Conservation (phyloP, 2,113 vertebrate species). For the Solea solea region DNA sequence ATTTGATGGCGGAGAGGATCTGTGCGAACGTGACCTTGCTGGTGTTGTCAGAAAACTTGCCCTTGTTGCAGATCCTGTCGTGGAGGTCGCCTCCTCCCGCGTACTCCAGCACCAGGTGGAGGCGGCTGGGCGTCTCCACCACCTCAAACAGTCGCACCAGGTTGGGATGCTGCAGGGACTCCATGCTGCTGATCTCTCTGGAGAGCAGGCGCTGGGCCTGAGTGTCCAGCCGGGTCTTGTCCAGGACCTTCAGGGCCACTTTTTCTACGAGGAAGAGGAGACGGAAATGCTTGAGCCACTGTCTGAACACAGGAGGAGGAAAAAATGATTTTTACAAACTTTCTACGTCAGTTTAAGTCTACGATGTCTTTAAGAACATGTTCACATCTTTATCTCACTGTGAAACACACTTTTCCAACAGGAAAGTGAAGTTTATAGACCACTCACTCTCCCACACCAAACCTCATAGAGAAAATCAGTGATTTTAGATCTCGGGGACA, state of each 20-base stretch:
- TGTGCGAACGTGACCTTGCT: constrained; percentile 93
- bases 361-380: no score
- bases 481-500: no score
- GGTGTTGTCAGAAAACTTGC: constrained; percentile 85
- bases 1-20: constrained; percentile 93
- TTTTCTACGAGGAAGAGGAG: constrained; percentile 83
- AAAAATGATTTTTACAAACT: no score
- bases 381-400: no score
- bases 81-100: constrained; percentile 94
- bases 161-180: constrained; percentile 91
- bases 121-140: constrained; percentile 89
- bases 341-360: no score
- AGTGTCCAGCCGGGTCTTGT: constrained; percentile 89
- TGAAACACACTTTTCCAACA: no score
- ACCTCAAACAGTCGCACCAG: constrained; percentile 94
- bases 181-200: constrained; percentile 93
- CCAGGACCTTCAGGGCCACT: constrained; percentile 96
- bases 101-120: constrained; percentile 94
- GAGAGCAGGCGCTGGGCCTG: constrained; percentile 89
- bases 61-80: constrained; percentile 85
- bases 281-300: background rate
- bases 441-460: background rate
- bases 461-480: background rate
- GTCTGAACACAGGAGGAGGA: background rate
- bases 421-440: no score